A percentile compares a stretch with the other conserved stretches of the same genome.
Conservation (phyloP, 2,797 vertebrate genomes). For the Falco peregrinus region DNA sequence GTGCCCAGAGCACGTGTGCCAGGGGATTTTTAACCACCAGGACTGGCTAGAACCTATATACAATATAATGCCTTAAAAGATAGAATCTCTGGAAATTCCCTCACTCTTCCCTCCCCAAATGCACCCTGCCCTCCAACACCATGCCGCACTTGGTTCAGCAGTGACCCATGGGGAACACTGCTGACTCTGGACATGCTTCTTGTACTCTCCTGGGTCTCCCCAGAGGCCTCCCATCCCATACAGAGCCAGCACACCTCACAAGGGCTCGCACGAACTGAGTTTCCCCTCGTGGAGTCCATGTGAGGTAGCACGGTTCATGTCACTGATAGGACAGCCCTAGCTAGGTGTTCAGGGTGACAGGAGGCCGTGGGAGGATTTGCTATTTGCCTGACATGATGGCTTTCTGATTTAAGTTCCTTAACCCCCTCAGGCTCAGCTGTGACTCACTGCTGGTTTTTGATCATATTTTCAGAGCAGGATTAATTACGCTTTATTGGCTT, state of each 20-base stretch:
- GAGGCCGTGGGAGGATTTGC: conserved; percentile 16
- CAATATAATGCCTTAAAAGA: not conserved
- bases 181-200: not conserved
- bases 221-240: not conserved
- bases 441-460: conserved; percentile 25
- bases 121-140: not conserved
- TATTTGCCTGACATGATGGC: not conserved
- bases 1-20: not conserved
- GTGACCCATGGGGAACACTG: not conserved
- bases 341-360: not conserved
- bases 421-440: conserved; percentile 10
- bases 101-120: not conserved
- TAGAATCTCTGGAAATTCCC: not conserved
- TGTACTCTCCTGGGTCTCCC: not conserved
- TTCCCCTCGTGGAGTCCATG: accelerated
- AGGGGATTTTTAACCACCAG: not conserved
- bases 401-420: conserved; percentile 14
- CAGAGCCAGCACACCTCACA: not conserved
- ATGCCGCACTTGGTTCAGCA: not conserved
- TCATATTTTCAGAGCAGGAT: conserved; percentile 48
- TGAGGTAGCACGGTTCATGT: not conserved
- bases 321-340: not conserved
- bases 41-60: not conserved
- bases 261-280: not conserved
- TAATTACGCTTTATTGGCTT: conserved; percentile 47